Evolutionary conservation across 2,888 invertebrate genomes (phyloP).

Genomic region (Caenorhabditis zanzibari): DNA sequence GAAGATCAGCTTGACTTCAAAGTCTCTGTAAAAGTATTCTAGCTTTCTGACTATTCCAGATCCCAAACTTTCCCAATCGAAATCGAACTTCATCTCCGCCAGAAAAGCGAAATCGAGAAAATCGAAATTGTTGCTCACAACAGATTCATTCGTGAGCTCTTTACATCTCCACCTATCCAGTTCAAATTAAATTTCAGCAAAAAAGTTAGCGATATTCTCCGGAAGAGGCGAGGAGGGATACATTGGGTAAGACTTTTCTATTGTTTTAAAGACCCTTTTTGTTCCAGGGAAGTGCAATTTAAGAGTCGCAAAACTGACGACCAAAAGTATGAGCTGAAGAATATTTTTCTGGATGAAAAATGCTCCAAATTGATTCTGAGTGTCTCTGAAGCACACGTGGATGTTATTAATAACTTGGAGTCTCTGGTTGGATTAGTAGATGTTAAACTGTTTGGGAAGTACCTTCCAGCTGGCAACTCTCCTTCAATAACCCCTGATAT

Average conservation of each 20-base stretch:
- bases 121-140: slow-evolving; percentile 74
- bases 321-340: slow-evolving; percentile 73
- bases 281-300: slow-evolving; percentile 56
- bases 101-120: slow-evolving; percentile 69
- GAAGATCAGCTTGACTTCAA: too few relatives aligned
- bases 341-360: slow-evolving; percentile 73
- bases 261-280: not conserved
- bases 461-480: slow-evolving; percentile 54
- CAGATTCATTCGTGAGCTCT: slow-evolving; percentile 67
- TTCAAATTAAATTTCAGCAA: slow-evolving; percentile 48
- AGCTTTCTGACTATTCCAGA: slow-evolving; percentile 24
- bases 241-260: slow-evolving; percentile 51
- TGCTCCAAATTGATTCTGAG: slow-evolving; percentile 55
- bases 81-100: slow-evolving; percentile 62
- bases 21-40: not conserved
- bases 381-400: slow-evolving; percentile 60
- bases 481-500: slow-evolving; percentile 12
- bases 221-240: slow-evolving; percentile 46
- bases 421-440: slow-evolving; percentile 70
- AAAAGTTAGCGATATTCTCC: slow-evolving; percentile 58
- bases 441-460: slow-evolving; percentile 70
- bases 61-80: slow-evolving; percentile 64
- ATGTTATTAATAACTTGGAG: slow-evolving; percentile 57
- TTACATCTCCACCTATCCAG: not conserved
- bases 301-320: slow-evolving; percentile 59